Conservation (phyloP, 2,888 invertebrate genomes). For the Pristionchus japonicus region DNA sequence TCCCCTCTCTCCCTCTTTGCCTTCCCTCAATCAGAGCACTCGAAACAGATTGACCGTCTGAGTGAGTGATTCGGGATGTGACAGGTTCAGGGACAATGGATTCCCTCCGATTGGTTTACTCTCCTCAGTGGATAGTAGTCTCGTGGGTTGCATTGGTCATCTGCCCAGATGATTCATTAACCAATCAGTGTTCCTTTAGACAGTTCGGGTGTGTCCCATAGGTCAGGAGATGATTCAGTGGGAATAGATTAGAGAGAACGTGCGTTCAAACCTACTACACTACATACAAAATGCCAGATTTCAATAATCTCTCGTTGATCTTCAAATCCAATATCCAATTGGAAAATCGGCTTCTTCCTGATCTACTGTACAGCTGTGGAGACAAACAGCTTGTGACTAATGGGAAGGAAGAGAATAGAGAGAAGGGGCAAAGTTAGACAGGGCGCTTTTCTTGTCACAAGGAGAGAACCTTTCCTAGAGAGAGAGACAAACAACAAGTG, state of each 20-base stretch:
- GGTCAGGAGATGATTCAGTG: neutral
- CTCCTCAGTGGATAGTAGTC: neutral
- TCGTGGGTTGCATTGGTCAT: neutral
- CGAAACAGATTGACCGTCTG: constrained; percentile 1
- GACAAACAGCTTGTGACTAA: neutral
- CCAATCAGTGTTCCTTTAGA: neutral
- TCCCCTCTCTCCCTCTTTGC: neutral
- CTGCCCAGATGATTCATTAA: constrained; percentile 17
- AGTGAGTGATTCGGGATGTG: constrained; percentile 19
- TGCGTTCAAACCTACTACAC: neutral
- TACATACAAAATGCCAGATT: neutral
- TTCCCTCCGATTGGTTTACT: neutral
- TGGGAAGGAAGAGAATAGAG: neutral
- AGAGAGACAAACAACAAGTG: constrained; percentile 32
- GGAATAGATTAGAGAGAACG: neutral
- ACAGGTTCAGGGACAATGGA: constrained; percentile 9
- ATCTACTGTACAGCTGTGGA: neutral
- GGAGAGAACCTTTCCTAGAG: constrained; percentile 21
- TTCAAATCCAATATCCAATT: neutral
- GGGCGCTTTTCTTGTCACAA: constrained; percentile 31
- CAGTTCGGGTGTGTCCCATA: neutral
- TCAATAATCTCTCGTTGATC: neutral
- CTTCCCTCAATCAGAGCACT: neutral
- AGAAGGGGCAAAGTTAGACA: constrained; percentile 6
- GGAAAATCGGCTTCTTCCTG: no score